phyloP scores from a whole-genome alignment of 1,140 invertebrate species.

The Spodoptera litura region DNA sequence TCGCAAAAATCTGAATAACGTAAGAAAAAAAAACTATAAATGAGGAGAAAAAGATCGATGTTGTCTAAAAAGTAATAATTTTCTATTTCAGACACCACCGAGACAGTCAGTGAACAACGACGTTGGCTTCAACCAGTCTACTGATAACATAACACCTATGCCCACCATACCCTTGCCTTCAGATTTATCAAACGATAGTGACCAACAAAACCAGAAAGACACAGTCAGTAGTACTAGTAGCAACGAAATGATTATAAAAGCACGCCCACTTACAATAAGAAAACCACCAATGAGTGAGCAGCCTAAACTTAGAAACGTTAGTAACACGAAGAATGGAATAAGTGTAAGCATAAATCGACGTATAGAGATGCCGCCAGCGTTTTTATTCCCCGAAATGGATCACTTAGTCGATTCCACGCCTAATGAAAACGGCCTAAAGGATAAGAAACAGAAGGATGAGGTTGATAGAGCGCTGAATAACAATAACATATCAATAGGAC shows the following conservation, averaged over 20 bases:
- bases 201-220: conserved; percentile 75
- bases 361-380: conserved; percentile 93
- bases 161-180: conserved; percentile 64
- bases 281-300: conserved; percentile 92
- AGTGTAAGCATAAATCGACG: conserved; percentile 90
- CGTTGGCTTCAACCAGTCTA: conserved; percentile 61
- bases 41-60: neutral
- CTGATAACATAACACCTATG: conserved; percentile 62
- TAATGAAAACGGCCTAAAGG: conserved; percentile 71
- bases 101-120: conserved; percentile 78
- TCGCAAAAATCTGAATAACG: neutral
- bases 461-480: conserved; percentile 76
- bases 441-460: conserved; percentile 78
- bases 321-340: conserved; percentile 85
- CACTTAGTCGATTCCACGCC: conserved; percentile 67
- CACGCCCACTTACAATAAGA: conserved; percentile 92
- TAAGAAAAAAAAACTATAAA: neutral
- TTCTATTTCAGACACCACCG: conserved; percentile 78
- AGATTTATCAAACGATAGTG: conserved; percentile 72
- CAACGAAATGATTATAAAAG: conserved; percentile 90
- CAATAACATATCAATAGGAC: conserved; percentile 71
- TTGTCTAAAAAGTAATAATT: neutral
- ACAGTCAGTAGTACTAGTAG: conserved; percentile 74
- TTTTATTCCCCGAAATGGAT: conserved; percentile 92
- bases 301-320: conserved; percentile 89